phyloP scores from a whole-genome alignment of 1,140 invertebrate species.

The Drosophila cardini region DNA sequence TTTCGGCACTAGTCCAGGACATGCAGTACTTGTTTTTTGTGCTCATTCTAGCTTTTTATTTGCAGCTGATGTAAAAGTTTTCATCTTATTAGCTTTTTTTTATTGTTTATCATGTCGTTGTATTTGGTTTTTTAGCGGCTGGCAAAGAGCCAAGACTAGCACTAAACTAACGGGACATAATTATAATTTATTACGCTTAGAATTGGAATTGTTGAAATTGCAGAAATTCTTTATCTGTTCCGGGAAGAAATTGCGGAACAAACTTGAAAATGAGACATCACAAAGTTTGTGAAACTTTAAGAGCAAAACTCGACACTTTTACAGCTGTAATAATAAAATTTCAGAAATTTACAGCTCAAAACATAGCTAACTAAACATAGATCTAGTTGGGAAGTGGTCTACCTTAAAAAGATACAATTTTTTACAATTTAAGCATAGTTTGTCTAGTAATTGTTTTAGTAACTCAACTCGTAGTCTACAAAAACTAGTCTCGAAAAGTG shows the following conservation, averaged over 20 bases:
- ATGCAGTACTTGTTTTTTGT: conserved; percentile 20
- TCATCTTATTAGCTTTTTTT: conserved; percentile 33
- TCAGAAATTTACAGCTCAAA: no score
- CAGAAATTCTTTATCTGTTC: conserved; percentile 13
- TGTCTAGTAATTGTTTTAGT: no score
- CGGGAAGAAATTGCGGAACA: background rate
- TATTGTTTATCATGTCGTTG: conserved; percentile 27
- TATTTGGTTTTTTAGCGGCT: conserved; percentile 9
- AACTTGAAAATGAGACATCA: conserved; percentile 8
- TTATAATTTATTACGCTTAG: conserved; percentile 60
- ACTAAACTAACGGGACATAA: conserved; percentile 61
- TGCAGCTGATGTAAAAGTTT: conserved; percentile 19
- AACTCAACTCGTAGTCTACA: background rate
- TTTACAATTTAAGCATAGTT: no score
- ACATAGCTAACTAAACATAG: background rate
- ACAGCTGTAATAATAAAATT: background rate
- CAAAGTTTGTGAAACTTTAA: background rate
- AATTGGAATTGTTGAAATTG: conserved; percentile 11
- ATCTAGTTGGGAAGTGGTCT: no score
- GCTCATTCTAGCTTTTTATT: conserved; percentile 4
- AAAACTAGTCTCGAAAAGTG: background rate
- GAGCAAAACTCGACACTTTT: background rate
- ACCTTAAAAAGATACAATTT: no score
- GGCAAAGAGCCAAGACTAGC: conserved; percentile 54
- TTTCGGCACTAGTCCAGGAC: background rate